Percentiles rank a stretch among this genome's conserved stretches.
phyloP scores from a whole-genome alignment of 2,888 invertebrate species.

The Cepaea hortensis region DNA sequence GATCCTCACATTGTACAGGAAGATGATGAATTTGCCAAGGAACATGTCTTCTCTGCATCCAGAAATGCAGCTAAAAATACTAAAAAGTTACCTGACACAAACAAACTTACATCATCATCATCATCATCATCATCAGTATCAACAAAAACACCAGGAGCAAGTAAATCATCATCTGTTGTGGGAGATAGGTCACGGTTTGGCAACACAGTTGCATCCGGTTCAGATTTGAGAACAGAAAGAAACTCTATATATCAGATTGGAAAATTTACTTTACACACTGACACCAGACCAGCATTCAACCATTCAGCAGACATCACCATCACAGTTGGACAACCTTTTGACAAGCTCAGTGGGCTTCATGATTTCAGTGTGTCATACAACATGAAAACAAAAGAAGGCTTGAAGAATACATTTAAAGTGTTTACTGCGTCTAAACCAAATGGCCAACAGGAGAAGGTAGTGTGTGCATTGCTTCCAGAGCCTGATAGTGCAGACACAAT shows the following conservation, averaged over 20 bases:
- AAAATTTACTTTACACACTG: neutral
- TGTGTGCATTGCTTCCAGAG: constrained; percentile 8
- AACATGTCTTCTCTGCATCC: neutral
- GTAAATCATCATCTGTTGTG: neutral
- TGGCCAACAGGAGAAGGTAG: neutral
- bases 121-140: neutral
- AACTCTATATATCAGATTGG: neutral
- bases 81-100: neutral
- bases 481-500: neutral
- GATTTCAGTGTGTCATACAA: neutral
- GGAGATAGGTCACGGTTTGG: too few species aligned
- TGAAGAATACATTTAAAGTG: neutral
- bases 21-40: constrained; percentile 15
- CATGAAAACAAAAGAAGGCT: neutral
- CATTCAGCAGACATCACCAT: neutral
- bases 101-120: neutral
- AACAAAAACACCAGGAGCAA: neutral
- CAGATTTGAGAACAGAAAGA: neutral
- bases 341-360: constrained; percentile 24
- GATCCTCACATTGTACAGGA: neutral
- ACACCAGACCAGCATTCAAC: neutral
- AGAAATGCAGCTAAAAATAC: neutral
- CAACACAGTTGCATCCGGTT: too few species aligned
- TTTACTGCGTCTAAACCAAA: neutral
- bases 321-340: constrained; percentile 29